Evolutionary conservation across 2,113 vertebrate species (phyloP).

Genomic region (Alethe castanea): DNA sequence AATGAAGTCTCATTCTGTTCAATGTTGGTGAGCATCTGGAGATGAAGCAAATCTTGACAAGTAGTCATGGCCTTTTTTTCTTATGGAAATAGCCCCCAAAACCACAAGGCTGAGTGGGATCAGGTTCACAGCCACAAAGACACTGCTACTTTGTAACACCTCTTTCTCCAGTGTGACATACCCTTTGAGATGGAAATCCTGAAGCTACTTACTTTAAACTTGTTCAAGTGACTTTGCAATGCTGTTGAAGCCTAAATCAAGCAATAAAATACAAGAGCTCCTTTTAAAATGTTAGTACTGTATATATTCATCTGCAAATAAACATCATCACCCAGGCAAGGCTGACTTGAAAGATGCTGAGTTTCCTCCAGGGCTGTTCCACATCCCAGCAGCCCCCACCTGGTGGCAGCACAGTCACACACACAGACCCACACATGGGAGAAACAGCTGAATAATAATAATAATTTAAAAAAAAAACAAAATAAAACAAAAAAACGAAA

Average conservation of each 20-base stretch:
- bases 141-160: neutral
- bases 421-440: neutral
- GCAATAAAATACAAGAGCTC: neutral
- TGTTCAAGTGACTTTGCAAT: neutral
- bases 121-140: neutral
- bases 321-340: neutral
- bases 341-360: neutral
- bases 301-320: neutral
- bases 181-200: neutral
- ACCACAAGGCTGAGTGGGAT: neutral
- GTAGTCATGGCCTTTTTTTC: neutral
- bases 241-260: neutral
- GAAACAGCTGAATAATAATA: neutral
- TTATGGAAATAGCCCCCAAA: neutral
- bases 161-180: neutral
- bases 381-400: neutral
- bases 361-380: neutral
- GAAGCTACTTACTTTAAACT: neutral
- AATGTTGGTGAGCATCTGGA: neutral
- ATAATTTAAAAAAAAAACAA: neutral
- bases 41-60: neutral
- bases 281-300: neutral
- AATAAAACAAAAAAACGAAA: too few relatives aligned
- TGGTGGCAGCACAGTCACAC: constrained; percentile 5
- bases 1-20: neutral